Percentiles rank a stretch among this genome's conserved stretches.
These are phyloP conservation scores for Enteromius trimaculatus DNA, from an alignment of 2,797 vertebrate genomes.

Conservation along the genomic window DNA sequence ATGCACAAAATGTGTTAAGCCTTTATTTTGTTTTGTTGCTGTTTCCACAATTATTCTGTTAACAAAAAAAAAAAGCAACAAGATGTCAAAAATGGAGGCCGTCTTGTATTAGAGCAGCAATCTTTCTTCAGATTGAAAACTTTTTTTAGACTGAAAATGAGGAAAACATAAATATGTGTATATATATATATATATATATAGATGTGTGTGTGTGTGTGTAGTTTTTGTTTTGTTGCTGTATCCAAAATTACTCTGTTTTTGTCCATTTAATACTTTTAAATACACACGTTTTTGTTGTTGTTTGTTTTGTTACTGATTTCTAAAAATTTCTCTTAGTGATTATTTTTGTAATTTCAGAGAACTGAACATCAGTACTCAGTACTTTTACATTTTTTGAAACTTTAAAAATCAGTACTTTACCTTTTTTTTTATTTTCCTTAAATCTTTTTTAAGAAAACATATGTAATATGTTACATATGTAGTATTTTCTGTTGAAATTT, in stretches of 20 bases:
- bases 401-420: neutral
- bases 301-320: neutral
- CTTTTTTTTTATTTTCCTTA: neutral
- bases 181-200: too few species aligned
- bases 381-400: too few species aligned
- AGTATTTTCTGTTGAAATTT: neutral
- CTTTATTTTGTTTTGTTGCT: neutral
- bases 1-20: neutral
- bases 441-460: neutral
- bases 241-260: neutral
- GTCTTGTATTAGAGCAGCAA: too few species aligned
- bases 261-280: neutral
- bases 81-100: too few species aligned
- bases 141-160: too few species aligned
- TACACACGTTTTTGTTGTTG: neutral
- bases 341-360: neutral
- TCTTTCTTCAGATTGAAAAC: too few species aligned
- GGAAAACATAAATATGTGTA: too few species aligned
- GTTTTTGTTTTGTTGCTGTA: neutral
- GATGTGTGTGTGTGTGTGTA: too few species aligned
- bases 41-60: neutral
- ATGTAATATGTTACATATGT: neutral
- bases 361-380: neutral
- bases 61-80: neutral
- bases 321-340: neutral